phyloP scores from a whole-genome alignment of 2,888 invertebrate genomes.

The Stegana nigrithorax region DNA sequence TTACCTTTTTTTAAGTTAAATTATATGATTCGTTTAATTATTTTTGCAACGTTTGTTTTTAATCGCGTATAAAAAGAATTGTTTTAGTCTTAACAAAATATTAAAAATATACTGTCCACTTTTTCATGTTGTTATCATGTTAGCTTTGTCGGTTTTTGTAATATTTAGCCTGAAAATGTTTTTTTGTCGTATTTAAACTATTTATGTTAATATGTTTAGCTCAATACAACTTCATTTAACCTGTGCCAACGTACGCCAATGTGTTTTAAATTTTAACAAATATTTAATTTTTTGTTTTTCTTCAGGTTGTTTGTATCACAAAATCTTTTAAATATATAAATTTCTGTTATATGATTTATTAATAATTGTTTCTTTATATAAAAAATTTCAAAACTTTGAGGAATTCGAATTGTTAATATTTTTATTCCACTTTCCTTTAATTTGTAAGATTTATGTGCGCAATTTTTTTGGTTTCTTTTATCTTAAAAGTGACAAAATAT shows the following conservation, averaged over 20 bases:
- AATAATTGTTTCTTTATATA: constrained; percentile 23
- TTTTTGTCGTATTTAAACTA: background rate
- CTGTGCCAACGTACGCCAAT: background rate
- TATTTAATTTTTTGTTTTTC: background rate
- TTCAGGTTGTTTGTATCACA: constrained; percentile 25
- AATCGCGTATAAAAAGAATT: background rate
- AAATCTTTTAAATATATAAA: constrained; percentile 19
- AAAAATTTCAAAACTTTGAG: constrained; percentile 38
- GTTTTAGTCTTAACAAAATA: background rate
- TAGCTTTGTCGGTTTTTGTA: background rate
- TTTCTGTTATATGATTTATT: constrained; percentile 8
- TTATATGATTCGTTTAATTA: background rate
- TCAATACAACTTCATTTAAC: constrained; percentile 2
- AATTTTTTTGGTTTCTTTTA: constrained; percentile 34
- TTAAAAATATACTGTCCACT: background rate
- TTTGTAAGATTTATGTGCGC: constrained; percentile 20
- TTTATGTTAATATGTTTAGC: background rate
- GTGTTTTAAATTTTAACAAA: background rate
- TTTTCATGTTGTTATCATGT: background rate
- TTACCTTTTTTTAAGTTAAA: constrained; percentile 1
- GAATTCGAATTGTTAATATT: constrained; percentile 35
- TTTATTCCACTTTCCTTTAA: background rate
- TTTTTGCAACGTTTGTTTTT: background rate
- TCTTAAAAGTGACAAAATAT: constrained; percentile 12
- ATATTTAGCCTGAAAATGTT: background rate